Base-by-base conservation (phyloP, 1,140 invertebrate genomes). In the Conus betulinus region DNA sequence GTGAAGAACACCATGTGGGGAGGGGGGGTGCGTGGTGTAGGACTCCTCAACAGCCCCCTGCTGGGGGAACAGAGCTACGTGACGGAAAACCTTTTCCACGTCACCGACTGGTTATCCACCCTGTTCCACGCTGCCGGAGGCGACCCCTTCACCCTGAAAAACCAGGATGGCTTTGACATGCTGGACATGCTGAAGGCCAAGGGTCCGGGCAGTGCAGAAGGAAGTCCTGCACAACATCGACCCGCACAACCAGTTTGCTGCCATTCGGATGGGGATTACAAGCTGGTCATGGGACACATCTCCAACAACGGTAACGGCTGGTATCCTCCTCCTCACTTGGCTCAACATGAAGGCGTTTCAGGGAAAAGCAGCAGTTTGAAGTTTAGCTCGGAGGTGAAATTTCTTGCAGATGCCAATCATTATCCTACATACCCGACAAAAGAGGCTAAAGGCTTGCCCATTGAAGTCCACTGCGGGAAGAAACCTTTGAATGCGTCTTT, bases 71-170 rank as follows among this genome's bases (percentile, higher is more conserved):
- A 91, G 53, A 90, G 91, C 17, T 92, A 97, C 85, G 95, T 98
- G 0, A 96, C 97, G 0, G 95, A 96, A 0, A 97, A 98, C 92
- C 94, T 97, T 52, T 96, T 98, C 94, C 98, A 98, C 93, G 97
- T 99, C 20, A 96, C 96, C 0, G 98, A 99, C 95, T 99, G 98
- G 98, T 93, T 99, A 27, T 98, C 98, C 1, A 99, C 98, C 0
- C 92, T 99, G 0, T 95, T 94, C 84, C 87, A 86, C 89, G 93
- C 93, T n/a, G 95, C 95, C 15, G 96, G 95, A 55, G 95, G 95
- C 3, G 90, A 90, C 94, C 96, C 93, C 13, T 27, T 79, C 6
- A 88, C 85, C n/a, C 95, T 95, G 86, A 96, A 81, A 91, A 94
- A 95, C 20, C 95, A 98, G 81, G 98, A 99, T 95, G 98, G 98